These are phyloP conservation scores for Salvelinus namaycush DNA, from an alignment of 2,113 vertebrate genomes.

Conservation along the genomic window DNA sequence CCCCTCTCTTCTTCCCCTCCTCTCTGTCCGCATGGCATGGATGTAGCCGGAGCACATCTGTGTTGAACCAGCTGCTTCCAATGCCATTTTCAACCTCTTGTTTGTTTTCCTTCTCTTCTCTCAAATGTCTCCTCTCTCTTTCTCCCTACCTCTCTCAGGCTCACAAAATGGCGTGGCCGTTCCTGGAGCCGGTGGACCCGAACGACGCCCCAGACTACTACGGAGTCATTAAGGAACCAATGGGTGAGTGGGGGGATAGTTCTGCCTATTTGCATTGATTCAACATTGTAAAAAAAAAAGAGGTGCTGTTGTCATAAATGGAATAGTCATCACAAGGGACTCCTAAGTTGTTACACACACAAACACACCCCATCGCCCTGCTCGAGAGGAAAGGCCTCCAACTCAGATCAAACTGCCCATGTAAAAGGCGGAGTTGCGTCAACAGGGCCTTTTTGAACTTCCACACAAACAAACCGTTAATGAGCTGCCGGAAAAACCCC, in stretches of 20 bases:
- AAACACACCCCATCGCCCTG: slow-evolving; percentile 27
- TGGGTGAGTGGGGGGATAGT: slow-evolving; percentile 81
- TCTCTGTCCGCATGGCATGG: slow-evolving; percentile 20
- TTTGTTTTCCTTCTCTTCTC: slow-evolving; percentile 57
- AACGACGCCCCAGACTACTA: slow-evolving; percentile 98
- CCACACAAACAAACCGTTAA: slow-evolving; percentile 73
- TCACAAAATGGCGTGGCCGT: slow-evolving; percentile 98
- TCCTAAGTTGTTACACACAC: slow-evolving; percentile 38
- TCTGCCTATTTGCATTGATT: neutral
- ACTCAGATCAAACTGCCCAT: slow-evolving; percentile 70
- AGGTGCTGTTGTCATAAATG: neutral
- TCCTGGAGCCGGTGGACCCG: slow-evolving; percentile 90
- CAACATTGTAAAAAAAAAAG: too few relatives aligned
- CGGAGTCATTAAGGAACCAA: slow-evolving; percentile 96
- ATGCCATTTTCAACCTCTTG: slow-evolving; percentile 48
- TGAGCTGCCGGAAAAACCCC: slow-evolving; percentile 60
- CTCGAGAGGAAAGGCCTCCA: slow-evolving; percentile 61
- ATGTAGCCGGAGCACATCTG: slow-evolving; percentile 50
- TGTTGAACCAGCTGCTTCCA: slow-evolving; percentile 71
- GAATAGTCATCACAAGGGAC: slow-evolving; percentile 37
- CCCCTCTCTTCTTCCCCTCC: neutral
- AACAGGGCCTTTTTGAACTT: slow-evolving; percentile 67
- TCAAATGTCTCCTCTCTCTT: slow-evolving; percentile 29
- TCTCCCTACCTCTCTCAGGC: slow-evolving; percentile 70
- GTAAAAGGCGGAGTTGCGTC: slow-evolving; percentile 63